Percentiles rank a stretch among this genome's conserved stretches.
These are phyloP conservation scores for Drosophila paramelanica DNA, from an alignment of 2,888 invertebrate species.

Conservation along the genomic window DNA sequence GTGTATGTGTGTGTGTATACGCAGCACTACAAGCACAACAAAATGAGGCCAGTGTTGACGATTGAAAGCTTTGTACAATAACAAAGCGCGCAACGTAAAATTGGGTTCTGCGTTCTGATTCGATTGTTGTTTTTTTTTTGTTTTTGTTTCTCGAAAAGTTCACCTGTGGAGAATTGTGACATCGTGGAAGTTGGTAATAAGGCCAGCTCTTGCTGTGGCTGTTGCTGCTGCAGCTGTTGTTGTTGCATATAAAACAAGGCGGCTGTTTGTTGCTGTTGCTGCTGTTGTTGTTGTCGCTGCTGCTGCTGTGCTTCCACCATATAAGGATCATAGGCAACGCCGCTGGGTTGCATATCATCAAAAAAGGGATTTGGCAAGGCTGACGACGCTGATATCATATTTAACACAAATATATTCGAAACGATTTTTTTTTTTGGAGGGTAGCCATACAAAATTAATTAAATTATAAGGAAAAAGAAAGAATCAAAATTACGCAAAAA, in stretches of 20 bases:
- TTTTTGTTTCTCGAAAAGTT: constrained; percentile 39
- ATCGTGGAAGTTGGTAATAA: constrained; percentile 43
- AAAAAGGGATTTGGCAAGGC: constrained; percentile 84
- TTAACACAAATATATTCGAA: constrained; percentile 38
- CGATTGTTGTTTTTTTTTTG: constrained; percentile 1
- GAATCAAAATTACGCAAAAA: constrained; percentile 26
- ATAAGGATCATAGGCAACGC: constrained; percentile 45
- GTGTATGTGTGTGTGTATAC: constrained; percentile 21
- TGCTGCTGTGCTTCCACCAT: constrained; percentile 40
- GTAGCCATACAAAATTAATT: constrained; percentile 45
- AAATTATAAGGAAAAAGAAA: constrained; percentile 38
- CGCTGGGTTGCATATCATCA: constrained; percentile 72
- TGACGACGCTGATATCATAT: constrained; percentile 48
- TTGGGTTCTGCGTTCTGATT: constrained; percentile 31
- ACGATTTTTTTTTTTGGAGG: constrained; percentile 10
- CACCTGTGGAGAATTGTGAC: constrained; percentile 58
- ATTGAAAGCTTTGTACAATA: constrained; percentile 67
- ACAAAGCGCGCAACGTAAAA: constrained; percentile 62
- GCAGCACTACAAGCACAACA: constrained; percentile 62
- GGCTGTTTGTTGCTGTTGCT: constrained; percentile 45
- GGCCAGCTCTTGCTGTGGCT: constrained; percentile 39
- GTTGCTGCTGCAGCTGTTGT: constrained; percentile 36
- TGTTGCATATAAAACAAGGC: constrained; percentile 58
- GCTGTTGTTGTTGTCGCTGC: constrained; percentile 38
- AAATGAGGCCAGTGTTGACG: constrained; percentile 42